A percentile compares a stretch with the other conserved stretches of the same genome.
These are phyloP conservation scores for Porites cylindrica DNA, from an alignment of 92 coral and sea anemone genomes.

Conservation along the genomic window DNA sequence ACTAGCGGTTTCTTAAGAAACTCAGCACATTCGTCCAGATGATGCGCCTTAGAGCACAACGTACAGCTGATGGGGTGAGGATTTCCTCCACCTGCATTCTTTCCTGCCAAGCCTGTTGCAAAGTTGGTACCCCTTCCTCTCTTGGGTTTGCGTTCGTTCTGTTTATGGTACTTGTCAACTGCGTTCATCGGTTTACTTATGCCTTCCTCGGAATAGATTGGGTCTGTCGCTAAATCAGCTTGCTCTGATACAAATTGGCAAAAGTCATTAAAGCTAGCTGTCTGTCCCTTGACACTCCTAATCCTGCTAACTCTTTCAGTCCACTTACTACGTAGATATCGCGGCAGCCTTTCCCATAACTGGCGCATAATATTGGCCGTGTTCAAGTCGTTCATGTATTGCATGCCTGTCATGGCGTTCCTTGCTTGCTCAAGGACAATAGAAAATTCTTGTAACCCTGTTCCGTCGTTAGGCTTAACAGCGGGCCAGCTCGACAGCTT, in stretches of 20 bases:
- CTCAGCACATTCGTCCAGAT: slow-evolving; percentile 72
- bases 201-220: slow-evolving; percentile 52
- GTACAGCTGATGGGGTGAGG: slow-evolving; percentile 35
- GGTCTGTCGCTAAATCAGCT: slow-evolving; percentile 71
- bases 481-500: slow-evolving; percentile 63
- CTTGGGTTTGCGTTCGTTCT: slow-evolving; percentile 34
- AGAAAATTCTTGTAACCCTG: slow-evolving; percentile 70
- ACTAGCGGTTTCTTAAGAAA: slow-evolving; percentile 58
- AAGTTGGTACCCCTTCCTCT: slow-evolving; percentile 53
- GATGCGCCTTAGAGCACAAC: slow-evolving; percentile 61
- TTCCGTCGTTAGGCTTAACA: slow-evolving; percentile 66
- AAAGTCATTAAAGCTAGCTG: slow-evolving; percentile 60
- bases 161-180: slow-evolving; percentile 6
- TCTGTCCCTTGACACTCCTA: slow-evolving; percentile 40
- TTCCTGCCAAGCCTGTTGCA: slow-evolving; percentile 21
- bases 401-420: slow-evolving; percentile 68
- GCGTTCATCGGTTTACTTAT: slow-evolving; percentile 35
- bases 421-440: slow-evolving; percentile 63
- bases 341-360: slow-evolving; percentile 67
- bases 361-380: slow-evolving; percentile 65
- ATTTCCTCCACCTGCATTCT: neutral
- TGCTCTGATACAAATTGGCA: slow-evolving; percentile 63
- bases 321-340: slow-evolving; percentile 67
- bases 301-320: slow-evolving; percentile 58
- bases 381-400: slow-evolving; percentile 69